phyloP scores from a whole-genome alignment of 2,113 vertebrate genomes.

The Dicrurus megarhynchus region DNA sequence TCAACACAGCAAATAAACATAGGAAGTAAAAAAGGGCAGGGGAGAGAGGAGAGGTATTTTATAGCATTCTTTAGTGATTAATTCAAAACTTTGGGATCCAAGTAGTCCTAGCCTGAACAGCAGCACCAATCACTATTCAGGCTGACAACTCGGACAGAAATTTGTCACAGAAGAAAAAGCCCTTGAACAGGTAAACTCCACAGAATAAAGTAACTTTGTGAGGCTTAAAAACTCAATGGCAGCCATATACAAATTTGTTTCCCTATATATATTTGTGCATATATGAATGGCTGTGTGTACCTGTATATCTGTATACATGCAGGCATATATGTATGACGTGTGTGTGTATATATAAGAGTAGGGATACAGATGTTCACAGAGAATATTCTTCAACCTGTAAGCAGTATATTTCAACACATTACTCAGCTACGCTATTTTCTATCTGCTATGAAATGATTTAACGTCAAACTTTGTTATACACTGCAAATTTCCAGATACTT shows the following conservation, averaged over 20 bases:
- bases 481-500: not conserved
- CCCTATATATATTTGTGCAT: not conserved
- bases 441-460: not conserved
- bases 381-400: not conserved
- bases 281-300: not conserved
- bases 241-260: not conserved
- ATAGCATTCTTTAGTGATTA: not conserved
- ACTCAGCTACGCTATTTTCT: not conserved
- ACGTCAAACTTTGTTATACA: not conserved
- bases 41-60: not conserved
- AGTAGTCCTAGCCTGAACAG: not conserved
- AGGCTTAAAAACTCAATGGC: not conserved
- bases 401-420: not conserved
- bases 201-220: not conserved
- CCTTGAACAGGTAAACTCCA: not conserved
- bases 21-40: not conserved
- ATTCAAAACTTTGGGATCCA: not conserved
- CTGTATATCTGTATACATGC: accelerated
- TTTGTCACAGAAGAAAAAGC: not conserved
- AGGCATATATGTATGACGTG: too few relatives aligned
- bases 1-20: not conserved
- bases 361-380: not conserved
- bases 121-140: not conserved
- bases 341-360: accelerated
- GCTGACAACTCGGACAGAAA: not conserved